Evolutionary conservation across 2,797 vertebrate species (phyloP), one percentile per base, ranked within the genome.

Genomic region (Enteromius viviparus): DNA sequence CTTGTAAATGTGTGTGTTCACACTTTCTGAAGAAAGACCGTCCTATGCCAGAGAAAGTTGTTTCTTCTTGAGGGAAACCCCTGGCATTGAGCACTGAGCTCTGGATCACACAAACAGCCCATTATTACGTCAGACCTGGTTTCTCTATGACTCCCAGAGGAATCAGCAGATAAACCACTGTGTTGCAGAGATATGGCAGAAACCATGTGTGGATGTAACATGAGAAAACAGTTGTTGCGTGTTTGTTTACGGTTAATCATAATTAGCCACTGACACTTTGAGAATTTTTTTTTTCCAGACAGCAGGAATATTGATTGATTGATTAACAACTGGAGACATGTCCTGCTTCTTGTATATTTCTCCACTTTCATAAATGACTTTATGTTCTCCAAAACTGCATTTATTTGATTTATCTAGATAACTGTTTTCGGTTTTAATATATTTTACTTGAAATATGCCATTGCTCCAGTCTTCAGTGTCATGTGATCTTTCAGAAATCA

Each of bases 71-170:
- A 85, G 86, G 87, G 85, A 92, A 93, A 91, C 78, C 84, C 88
- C 78, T 91, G 88, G 91, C 91, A 87, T 17, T 10, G 4, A 4
- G 15, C 76, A 86, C 83, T 40, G 66, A 88, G 85, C 76, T 90
- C 81, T 72, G 89, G 87, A 89, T 89, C 91, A 92, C 92, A 88
- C 88, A 91, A 93, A 92, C 82, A 85, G 62, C 85, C 86, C 87
- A 88, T 85, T 3, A 21, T 87, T 88, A 90, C 81, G 76, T 17
- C 4, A 85, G 78, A 89, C 74, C 51, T 90, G 89, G 89, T 89
- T 87, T 78, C 74, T 70, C 68, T 85, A 80, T 75, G 26, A 45
- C 78, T 90, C 72, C 76, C 81, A 49, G 60, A 82, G 49, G 64
- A 11, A 79, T 76, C 58, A 45, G 58, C 37, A 32, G 68, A 84